phyloP scores from a whole-genome alignment of 2,888 invertebrate genomes.

The Yponomeuta cagnagella region DNA sequence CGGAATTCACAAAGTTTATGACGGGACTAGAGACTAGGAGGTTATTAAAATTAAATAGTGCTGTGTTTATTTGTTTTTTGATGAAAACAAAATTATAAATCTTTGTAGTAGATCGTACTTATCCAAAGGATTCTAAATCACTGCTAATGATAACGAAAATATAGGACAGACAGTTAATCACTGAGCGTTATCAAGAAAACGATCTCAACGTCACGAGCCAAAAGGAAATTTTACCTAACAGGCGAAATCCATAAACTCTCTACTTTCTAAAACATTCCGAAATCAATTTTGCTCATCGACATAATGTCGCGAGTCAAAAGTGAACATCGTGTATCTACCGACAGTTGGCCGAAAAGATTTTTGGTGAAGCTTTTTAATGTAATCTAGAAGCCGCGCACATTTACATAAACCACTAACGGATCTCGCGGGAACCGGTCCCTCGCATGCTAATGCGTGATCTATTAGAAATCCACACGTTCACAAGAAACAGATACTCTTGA shows the following conservation, averaged over 20 bases:
- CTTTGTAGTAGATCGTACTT: not conserved
- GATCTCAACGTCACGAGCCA: not conserved
- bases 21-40: not conserved
- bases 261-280: conserved; percentile 17
- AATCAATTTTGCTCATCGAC: conserved; percentile 10
- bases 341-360: conserved; percentile 23
- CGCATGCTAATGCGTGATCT: conserved; percentile 71
- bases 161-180: not conserved
- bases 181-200: not conserved
- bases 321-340: conserved; percentile 15
- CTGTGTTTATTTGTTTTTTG: not conserved
- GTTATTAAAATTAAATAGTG: too few species aligned
- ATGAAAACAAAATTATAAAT: not conserved
- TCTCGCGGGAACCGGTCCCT: conserved; percentile 66
- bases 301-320: conserved; percentile 16
- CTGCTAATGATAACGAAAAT: not conserved
- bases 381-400: conserved; percentile 66
- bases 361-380: conserved; percentile 55
- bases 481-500: conserved; percentile 41
- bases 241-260: conserved; percentile 15
- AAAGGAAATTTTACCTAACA: not conserved
- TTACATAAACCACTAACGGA: conserved; percentile 74
- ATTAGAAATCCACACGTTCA: conserved; percentile 68
- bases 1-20: not conserved
- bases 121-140: not conserved